These are phyloP conservation scores for Sparus aurata DNA, from an alignment of 2,797 vertebrate genomes.

Conservation along the genomic window DNA sequence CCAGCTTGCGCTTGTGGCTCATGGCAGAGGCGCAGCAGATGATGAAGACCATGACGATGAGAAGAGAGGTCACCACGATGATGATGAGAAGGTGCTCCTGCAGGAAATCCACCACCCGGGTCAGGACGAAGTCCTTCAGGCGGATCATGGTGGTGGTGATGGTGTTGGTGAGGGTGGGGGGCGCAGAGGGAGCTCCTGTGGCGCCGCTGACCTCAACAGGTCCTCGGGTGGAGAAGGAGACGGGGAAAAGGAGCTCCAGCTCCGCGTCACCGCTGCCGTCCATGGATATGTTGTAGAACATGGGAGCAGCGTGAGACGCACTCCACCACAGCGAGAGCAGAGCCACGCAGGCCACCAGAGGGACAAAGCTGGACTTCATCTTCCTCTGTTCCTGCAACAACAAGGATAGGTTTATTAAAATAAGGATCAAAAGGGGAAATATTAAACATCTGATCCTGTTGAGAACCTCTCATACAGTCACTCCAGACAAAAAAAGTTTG, in stretches of 20 bases:
- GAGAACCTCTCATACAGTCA: background rate
- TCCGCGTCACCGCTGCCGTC: slow-evolving; percentile 91
- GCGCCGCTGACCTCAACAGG: slow-evolving; percentile 57
- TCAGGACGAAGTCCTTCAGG: slow-evolving; percentile 87
- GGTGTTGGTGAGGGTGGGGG: slow-evolving; percentile 71
- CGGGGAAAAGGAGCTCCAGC: slow-evolving; percentile 83
- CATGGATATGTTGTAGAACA: slow-evolving; percentile 80
- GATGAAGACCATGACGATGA: slow-evolving; percentile 93
- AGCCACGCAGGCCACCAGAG: slow-evolving; percentile 67
- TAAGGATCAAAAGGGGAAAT: background rate
- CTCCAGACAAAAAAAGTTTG: too few relatives aligned
- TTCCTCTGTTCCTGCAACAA: slow-evolving; percentile 66
- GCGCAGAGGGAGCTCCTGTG: slow-evolving; percentile 36
- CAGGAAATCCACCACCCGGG: slow-evolving; percentile 92
- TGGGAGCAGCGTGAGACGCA: slow-evolving; percentile 67
- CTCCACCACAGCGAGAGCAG: slow-evolving; percentile 76
- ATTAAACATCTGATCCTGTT: background rate
- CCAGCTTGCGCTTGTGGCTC: slow-evolving; percentile 94
- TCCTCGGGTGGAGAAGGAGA: slow-evolving; percentile 71
- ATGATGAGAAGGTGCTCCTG: slow-evolving; percentile 92
- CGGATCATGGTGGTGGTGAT: slow-evolving; percentile 89
- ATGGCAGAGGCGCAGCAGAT: slow-evolving; percentile 93
- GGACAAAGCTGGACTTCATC: slow-evolving; percentile 74
- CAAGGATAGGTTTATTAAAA: background rate
- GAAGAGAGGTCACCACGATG: slow-evolving; percentile 92